phyloP scores from a whole-genome alignment of 2,113 vertebrate species.

The Grammomys dolichurus region DNA sequence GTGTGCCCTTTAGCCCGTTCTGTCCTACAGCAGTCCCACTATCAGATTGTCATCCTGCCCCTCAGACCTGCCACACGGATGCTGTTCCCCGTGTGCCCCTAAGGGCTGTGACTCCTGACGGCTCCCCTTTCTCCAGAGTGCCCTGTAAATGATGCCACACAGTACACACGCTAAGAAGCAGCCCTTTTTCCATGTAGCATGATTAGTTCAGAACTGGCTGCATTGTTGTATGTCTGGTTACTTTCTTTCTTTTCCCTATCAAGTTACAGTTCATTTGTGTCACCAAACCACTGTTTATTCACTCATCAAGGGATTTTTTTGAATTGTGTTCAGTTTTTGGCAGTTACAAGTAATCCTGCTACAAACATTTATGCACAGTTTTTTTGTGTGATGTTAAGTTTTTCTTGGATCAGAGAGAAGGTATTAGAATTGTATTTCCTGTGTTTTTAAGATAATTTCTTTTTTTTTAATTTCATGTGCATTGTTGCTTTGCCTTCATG shows the following conservation, averaged over 20 bases:
- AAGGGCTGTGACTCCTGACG: background rate
- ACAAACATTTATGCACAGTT: constrained; percentile 27
- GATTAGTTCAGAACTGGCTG: background rate
- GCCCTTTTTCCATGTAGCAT: background rate
- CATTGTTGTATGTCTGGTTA: background rate
- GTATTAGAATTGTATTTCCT: background rate
- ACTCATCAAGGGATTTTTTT: constrained; percentile 4
- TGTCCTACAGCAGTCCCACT: background rate
- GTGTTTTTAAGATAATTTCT: background rate
- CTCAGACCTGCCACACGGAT: background rate
- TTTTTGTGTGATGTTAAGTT: constrained; percentile 49
- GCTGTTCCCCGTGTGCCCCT: background rate
- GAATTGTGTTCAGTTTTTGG: constrained; percentile 29
- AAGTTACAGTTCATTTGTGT: background rate
- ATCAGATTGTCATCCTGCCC: background rate
- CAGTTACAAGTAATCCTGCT: constrained; percentile 16
- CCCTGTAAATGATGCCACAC: background rate
- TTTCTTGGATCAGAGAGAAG: constrained; percentile 33
- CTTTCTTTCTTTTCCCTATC: constrained; percentile 49
- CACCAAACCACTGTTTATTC: background rate
- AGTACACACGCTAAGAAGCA: constrained; percentile 2
- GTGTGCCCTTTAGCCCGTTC: background rate
- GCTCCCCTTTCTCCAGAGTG: constrained; percentile 31
- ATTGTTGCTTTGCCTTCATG: too few relatives aligned
- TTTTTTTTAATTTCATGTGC: too few relatives aligned